Evolutionary conservation across 2,797 vertebrate genomes (phyloP), one percentile per base, ranked within the genome.

Genomic region (Taenioides sp.): DNA sequence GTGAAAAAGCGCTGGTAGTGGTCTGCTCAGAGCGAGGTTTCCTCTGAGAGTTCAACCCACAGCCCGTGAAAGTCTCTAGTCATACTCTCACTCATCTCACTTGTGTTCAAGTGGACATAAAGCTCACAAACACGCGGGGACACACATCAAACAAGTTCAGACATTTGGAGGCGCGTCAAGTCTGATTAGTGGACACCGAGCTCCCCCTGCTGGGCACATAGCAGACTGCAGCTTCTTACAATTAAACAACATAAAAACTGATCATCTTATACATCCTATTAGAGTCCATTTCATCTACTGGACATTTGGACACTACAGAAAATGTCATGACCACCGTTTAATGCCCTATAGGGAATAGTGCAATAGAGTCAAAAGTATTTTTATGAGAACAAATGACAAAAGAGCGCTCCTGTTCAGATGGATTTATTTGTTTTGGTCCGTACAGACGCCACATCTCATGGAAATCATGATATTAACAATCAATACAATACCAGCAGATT

Each of bases 161-260:
- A 9, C 0, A 18, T 65, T 70, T 86, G 80, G 22, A 70, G 83
- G 84, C 5, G 0, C 47, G 43, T 47, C 43, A 43, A 7, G 3
- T 20, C 1, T 37, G 2, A 57, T 65, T 59, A 50, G 18, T 12
- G 4, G 68, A 34, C 23, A 0, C 20, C 20, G 69, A 65, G 80
- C 84, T 68, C 86, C 86, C 77, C 77, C 88, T 89, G 76, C 10
- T n/a, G 65, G 65, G 4, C 6, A 10, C 25, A 59, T 25, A 7
- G 18, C 50, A n/a, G 20, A 17, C 0, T 0, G 50, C 17, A 52
- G 50, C 17, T n/a, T 52, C 50, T 50, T 10, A 11, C 4, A 31
- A 34, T 34, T 7, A 7, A 7, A 34, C 31, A n/a, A n/a, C n/a
- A n/a, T n/a, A n/a, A n/a, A n/a, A n/a, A n/a, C n/a, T n/a, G n/a